Percentiles rank a stretch among this genome's conserved stretches.
Conservation (phyloP, 23 tunicate genomes). For the Phallusia fumigata region DNA sequence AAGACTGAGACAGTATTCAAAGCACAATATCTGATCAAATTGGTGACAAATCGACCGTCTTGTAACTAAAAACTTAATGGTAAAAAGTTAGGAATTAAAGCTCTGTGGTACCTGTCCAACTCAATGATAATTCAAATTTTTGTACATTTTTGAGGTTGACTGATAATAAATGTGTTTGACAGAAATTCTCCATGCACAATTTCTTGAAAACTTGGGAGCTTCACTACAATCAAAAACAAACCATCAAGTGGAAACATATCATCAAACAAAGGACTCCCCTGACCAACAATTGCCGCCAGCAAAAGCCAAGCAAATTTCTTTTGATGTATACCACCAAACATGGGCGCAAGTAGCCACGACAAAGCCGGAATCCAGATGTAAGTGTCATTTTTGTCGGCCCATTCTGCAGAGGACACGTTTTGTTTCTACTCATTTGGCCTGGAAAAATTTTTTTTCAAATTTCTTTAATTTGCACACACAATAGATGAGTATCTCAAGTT, state of each 20-base stretch:
- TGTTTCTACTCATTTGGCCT: too few relatives aligned
- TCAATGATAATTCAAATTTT: neutral
- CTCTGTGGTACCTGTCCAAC: too few relatives aligned
- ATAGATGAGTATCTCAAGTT: too few relatives aligned
- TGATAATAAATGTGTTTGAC: neutral
- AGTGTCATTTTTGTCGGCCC: too few relatives aligned
- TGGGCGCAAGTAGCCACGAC: slow-evolving; percentile 81
- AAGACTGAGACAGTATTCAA: too few relatives aligned
- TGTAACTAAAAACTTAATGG: too few relatives aligned
- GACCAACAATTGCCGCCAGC: neutral
- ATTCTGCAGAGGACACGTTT: too few relatives aligned
- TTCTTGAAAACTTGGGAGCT: slow-evolving; percentile 19
- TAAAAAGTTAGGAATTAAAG: too few relatives aligned
- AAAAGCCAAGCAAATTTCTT: slow-evolving; percentile 78
- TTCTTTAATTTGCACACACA: too few relatives aligned
- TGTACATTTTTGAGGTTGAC: neutral
- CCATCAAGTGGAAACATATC: neutral
- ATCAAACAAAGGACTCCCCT: neutral
- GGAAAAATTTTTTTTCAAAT: too few relatives aligned
- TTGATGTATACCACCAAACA: slow-evolving; percentile 68
- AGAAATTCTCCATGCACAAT: slow-evolving; percentile 26
- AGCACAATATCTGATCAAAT: too few relatives aligned
- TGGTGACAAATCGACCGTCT: too few relatives aligned
- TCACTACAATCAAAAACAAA: neutral
- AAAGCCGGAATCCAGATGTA: slow-evolving; percentile 45